phyloP scores from a whole-genome alignment of 1,140 invertebrate species.

The Neodiprion fabricii region DNA sequence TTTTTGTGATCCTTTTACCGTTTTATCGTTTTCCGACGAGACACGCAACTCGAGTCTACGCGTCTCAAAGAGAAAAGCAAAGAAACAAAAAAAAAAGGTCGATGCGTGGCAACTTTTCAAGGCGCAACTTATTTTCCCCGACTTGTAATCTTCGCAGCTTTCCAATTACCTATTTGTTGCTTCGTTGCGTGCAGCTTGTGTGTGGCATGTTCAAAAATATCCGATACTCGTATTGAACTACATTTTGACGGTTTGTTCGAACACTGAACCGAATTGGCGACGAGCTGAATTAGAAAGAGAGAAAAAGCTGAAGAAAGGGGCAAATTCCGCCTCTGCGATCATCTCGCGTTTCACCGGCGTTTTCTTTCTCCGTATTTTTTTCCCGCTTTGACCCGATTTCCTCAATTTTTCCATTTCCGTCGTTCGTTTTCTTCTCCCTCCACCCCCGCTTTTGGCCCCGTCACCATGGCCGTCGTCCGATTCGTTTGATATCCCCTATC shows the following conservation, averaged over 20 bases:
- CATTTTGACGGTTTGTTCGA: background rate
- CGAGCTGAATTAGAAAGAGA: background rate
- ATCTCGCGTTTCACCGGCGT: background rate
- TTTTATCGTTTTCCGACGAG: no score
- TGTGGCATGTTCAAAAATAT: background rate
- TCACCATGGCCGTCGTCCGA: background rate
- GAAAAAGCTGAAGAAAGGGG: background rate
- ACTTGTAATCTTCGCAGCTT: no score
- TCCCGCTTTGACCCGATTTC: slow-evolving; percentile 1
- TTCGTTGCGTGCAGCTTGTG: background rate
- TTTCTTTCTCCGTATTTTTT: background rate
- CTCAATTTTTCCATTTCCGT: slow-evolving; percentile 7
- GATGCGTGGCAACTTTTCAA: no score
- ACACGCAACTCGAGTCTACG: no score
- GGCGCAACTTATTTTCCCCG: no score
- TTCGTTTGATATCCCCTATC: slow-evolving; percentile 1
- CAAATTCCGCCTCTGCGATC: background rate
- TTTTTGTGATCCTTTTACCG: no score
- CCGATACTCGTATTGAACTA: background rate
- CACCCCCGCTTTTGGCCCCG: background rate
- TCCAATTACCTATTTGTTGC: background rate
- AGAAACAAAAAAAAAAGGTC: no score
- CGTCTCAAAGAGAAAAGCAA: no score
- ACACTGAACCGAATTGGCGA: background rate
- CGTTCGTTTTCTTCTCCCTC: background rate